These are phyloP conservation scores for Lasioglossum leucozonium DNA, from an alignment of 2,888 invertebrate species.

Conservation along the genomic window DNA sequence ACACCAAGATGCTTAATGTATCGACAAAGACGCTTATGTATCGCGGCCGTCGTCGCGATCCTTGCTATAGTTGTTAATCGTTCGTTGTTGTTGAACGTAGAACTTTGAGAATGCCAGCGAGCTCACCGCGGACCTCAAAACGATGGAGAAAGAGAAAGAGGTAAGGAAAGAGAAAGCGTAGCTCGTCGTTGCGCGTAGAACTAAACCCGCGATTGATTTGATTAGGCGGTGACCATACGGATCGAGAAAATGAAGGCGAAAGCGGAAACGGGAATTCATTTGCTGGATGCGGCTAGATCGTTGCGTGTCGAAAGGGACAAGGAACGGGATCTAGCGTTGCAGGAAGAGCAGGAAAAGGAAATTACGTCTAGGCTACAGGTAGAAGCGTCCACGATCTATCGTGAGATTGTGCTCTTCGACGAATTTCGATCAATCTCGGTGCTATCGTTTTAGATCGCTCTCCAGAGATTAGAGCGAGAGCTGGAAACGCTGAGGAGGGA, in stretches of 20 bases:
- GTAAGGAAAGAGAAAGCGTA: conserved; percentile 49
- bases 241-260: conserved; percentile 79
- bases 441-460: conserved; percentile 57
- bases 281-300: conserved; percentile 82
- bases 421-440: background rate
- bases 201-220: conserved; percentile 15
- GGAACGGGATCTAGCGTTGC: conserved; percentile 86
- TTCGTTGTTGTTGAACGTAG: conserved; percentile 67
- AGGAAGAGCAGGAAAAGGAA: conserved; percentile 86
- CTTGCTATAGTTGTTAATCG: background rate
- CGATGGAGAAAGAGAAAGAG: conserved; percentile 92
- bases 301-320: conserved; percentile 87
- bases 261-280: conserved; percentile 74
- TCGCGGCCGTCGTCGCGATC: background rate
- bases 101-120: conserved; percentile 90
- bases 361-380: conserved; percentile 76
- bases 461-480: conserved; percentile 89
- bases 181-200: background rate
- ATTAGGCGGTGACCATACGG: conserved; percentile 67
- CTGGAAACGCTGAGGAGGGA: conserved; percentile 87
- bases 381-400: background rate
- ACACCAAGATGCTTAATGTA: background rate
- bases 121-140: conserved; percentile 92
- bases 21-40: too few species aligned
- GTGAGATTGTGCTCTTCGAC: background rate